These are phyloP conservation scores for Meta bourneti DNA, from an alignment of 2,888 invertebrate species.

Conservation along the genomic window DNA sequence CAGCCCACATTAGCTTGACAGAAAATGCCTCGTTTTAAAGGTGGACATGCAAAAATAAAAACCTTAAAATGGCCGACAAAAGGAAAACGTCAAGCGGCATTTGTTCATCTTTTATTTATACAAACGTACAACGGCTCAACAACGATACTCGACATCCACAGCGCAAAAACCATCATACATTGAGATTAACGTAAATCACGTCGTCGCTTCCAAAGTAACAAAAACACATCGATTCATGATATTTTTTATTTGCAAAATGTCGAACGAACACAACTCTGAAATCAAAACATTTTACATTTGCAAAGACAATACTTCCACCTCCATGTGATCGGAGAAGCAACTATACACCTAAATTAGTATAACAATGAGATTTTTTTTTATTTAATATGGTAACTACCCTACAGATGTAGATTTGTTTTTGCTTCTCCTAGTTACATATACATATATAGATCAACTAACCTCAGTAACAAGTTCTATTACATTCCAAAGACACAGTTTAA, in stretches of 20 bases:
- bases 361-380: conserved; percentile 68
- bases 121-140: too few species aligned
- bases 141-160: too few species aligned
- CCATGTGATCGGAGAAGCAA: conserved; percentile 25
- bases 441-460: conserved; percentile 62
- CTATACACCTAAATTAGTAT: conserved; percentile 68
- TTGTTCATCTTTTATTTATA: too few species aligned
- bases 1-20: too few species aligned
- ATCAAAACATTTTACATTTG: conserved; percentile 55
- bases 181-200: conserved; percentile 55
- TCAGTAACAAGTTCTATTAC: conserved; percentile 60
- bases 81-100: too few species aligned
- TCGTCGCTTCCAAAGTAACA: conserved; percentile 64
- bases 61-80: too few species aligned
- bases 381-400: conserved; percentile 51
- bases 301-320: conserved; percentile 45
- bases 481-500: conserved; percentile 60
- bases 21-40: too few species aligned
- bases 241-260: conserved; percentile 63
- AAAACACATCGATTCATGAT: conserved; percentile 50
- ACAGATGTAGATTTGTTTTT: conserved; percentile 62
- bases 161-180: conserved; percentile 32
- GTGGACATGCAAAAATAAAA: too few species aligned
- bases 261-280: conserved; percentile 36
- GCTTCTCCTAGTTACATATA: conserved; percentile 16